Evolutionary conservation across 53 echinoderm and acorn worm species (phyloP), one percentile per base, ranked within the genome.

Genomic region (Antedon mediterranea): DNA sequence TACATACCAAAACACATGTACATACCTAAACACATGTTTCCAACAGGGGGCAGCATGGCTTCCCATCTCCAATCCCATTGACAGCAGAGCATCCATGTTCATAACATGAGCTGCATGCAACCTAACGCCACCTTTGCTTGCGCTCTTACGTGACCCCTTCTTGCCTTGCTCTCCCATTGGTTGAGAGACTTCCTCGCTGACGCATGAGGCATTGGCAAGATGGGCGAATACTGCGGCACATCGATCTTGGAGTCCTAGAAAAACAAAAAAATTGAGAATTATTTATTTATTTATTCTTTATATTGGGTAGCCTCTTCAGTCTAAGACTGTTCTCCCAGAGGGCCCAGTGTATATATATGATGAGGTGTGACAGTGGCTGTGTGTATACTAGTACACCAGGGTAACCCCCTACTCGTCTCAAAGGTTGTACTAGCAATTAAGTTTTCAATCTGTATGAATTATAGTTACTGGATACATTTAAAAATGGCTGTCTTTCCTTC

Each of bases 41-140:
- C 98, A 98, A 77, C 98, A 92, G 13, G 93, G 90, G 15, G 78
- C 81, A 0, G 98, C 86, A 72, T 98, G 98, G 80, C 98, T 98
- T 0, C 98, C 98, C 90, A 98, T 98, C 80, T 98, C 98, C 71
- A 98, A 81, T 0, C 98, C 98, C 98, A 98, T 98, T 32, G 89
- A 89, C 32, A 98, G 81, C 79, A 98, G 83, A 28, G 92, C 93
- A 74, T 98, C 98, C 90, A 98, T 93, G 74, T 93, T 98, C 32
- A 98, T 82, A 0, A 93, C 90, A 76, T 98, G 98, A 23, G 90
- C 92, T 20, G 98, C 92, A 82, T 98, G 98, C 14, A 98, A 80
- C 73, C 93, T 79, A 43, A 93, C 84, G 0, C 92, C 98, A 15
- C 74, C 32, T 28, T 72, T 41, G 4, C 43, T 80, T 7, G 76